These are phyloP conservation scores for Albula glossodonta DNA, from an alignment of 2,113 vertebrate genomes.

Conservation along the genomic window DNA sequence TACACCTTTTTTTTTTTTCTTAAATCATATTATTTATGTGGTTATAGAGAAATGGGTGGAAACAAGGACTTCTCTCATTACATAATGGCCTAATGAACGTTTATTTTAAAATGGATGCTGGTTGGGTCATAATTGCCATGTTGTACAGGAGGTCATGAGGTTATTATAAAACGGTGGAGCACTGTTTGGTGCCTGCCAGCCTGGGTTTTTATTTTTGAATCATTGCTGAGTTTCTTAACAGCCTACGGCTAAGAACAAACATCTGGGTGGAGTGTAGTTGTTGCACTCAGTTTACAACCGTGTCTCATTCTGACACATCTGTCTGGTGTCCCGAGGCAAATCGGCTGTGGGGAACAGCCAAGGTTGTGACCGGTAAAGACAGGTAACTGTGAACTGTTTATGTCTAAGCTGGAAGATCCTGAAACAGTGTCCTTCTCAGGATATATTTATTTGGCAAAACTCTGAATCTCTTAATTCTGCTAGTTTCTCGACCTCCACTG, in stretches of 20 bases:
- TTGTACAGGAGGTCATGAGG: too few species aligned
- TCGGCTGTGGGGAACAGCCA: background rate
- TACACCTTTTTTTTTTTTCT: too few species aligned
- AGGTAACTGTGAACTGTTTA: background rate
- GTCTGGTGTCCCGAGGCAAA: background rate
- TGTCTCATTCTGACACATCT: conserved; percentile 1
- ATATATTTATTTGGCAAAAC: background rate
- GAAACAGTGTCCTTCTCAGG: background rate
- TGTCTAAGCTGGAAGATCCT: background rate
- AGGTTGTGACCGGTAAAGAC: background rate
- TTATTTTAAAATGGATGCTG: too few species aligned
- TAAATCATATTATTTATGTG: too few species aligned
- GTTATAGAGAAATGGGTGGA: too few species aligned
- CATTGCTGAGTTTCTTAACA: background rate
- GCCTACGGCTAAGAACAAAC: background rate
- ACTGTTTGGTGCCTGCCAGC: too few species aligned
- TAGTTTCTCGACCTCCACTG: background rate
- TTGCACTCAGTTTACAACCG: background rate
- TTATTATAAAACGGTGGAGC: too few species aligned
- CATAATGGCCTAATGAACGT: too few species aligned
- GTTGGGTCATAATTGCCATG: too few species aligned
- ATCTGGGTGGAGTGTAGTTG: background rate
- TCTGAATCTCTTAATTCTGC: background rate
- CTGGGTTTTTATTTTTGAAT: too few species aligned
- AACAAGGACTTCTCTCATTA: too few species aligned